phyloP scores from a whole-genome alignment of 2,113 vertebrate genomes.

The Protobothrops flavoviridis region DNA sequence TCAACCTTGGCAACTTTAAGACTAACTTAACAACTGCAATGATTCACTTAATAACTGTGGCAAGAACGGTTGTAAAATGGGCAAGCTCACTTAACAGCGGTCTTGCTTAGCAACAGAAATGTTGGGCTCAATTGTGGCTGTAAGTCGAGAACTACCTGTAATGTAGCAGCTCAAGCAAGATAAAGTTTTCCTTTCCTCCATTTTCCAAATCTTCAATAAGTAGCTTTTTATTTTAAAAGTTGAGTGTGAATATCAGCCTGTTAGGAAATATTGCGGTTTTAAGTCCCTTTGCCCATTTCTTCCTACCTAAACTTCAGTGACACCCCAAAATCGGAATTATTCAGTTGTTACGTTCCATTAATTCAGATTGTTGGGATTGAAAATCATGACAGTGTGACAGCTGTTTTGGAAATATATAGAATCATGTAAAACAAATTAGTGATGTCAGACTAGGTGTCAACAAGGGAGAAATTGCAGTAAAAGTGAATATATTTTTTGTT shows the following conservation, averaged over 20 bases:
- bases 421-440: not conserved
- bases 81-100: not conserved
- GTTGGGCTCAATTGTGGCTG: not conserved
- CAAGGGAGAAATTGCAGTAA: not conserved
- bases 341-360: conserved; percentile 7
- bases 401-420: conserved; percentile 11
- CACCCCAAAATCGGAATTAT: not conserved
- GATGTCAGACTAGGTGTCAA: conserved; percentile 8
- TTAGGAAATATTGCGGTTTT: not conserved
- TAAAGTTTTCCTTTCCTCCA: not conserved
- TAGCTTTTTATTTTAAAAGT: conserved; percentile 1
- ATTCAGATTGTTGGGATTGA: conserved; percentile 30
- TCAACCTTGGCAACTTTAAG: too few species aligned
- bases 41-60: not conserved
- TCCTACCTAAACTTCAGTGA: conserved; percentile 21
- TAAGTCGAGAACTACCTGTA: not conserved
- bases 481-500: not conserved
- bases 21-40: not conserved
- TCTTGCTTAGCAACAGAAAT: not conserved
- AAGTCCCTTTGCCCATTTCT: not conserved
- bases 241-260: not conserved
- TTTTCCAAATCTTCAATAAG: not conserved
- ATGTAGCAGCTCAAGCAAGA: not conserved
- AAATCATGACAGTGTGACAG: conserved; percentile 20
- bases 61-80: not conserved